phyloP scores from a whole-genome alignment of 2,113 vertebrate species.

The Pseudorectes ferrugineus region DNA sequence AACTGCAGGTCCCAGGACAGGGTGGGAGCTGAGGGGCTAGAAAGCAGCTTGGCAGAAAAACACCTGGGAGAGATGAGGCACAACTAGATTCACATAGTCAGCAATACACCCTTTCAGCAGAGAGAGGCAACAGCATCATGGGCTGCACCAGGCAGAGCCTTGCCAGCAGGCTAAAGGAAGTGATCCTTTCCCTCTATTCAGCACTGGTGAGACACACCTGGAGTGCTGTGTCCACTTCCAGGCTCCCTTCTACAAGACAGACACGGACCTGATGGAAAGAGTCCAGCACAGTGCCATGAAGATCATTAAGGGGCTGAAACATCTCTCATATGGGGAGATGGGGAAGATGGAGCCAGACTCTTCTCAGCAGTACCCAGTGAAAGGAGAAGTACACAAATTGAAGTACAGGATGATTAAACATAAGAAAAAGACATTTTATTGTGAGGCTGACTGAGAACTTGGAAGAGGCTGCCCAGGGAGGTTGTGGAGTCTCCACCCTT shows the following conservation, averaged over 20 bases:
- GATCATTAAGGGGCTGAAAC: neutral
- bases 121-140: neutral
- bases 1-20: neutral
- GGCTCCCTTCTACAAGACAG: neutral
- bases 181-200: neutral
- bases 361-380: neutral
- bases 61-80: neutral
- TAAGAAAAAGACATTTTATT: neutral
- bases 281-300: neutral
- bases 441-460: neutral
- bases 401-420: neutral
- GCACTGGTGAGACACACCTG: neutral
- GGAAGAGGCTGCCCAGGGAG: neutral
- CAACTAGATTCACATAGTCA: neutral
- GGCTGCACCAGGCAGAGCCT: neutral
- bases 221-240: neutral
- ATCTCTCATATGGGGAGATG: neutral
- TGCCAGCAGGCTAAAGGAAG: neutral
- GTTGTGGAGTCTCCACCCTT: neutral
- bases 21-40: neutral
- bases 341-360: neutral
- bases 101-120: neutral
- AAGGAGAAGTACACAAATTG: neutral
- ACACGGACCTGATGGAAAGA: neutral
- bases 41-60: neutral